Conservation (phyloP, 1,140 invertebrate species). For the Piezodorus guildinii region DNA sequence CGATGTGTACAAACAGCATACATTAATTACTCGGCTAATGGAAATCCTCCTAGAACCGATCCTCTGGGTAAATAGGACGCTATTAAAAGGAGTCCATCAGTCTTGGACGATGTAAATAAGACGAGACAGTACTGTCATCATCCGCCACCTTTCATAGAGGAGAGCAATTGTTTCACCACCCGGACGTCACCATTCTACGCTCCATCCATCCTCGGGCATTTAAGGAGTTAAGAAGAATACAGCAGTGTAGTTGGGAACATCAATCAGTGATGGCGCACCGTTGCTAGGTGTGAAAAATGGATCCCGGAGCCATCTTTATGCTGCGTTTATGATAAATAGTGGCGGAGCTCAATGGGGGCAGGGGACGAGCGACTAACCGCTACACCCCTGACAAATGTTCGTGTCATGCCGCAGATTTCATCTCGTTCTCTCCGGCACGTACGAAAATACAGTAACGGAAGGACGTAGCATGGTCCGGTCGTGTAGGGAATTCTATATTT, state of each 20-base stretch:
- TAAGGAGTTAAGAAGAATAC: neutral
- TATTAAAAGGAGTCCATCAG: too few relatives aligned
- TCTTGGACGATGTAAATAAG: too few relatives aligned
- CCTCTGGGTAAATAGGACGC: too few relatives aligned
- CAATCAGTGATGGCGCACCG: neutral
- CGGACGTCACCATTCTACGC: neutral
- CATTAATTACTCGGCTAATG: too few relatives aligned
- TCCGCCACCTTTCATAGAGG: neutral
- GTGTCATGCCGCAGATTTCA: neutral
- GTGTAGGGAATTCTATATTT: too few relatives aligned
- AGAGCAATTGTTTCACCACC: neutral
- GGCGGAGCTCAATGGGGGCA: neutral
- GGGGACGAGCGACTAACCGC: neutral
- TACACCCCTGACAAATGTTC: constrained; percentile 1
- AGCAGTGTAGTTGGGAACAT: constrained; percentile 1
- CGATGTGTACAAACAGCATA: too few relatives aligned
- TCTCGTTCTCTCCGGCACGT: too few relatives aligned
- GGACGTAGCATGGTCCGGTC: too few relatives aligned
- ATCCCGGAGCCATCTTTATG: neutral
- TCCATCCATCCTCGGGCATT: constrained; percentile 6
- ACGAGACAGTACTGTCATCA: neutral
- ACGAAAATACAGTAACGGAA: too few relatives aligned
- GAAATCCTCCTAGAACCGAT: too few relatives aligned
- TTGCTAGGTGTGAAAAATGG: neutral
- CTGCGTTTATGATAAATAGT: constrained; percentile 5